Base-by-base conservation (phyloP, 2,797 vertebrate species). In the Kryptolebias ocellatus region DNA sequence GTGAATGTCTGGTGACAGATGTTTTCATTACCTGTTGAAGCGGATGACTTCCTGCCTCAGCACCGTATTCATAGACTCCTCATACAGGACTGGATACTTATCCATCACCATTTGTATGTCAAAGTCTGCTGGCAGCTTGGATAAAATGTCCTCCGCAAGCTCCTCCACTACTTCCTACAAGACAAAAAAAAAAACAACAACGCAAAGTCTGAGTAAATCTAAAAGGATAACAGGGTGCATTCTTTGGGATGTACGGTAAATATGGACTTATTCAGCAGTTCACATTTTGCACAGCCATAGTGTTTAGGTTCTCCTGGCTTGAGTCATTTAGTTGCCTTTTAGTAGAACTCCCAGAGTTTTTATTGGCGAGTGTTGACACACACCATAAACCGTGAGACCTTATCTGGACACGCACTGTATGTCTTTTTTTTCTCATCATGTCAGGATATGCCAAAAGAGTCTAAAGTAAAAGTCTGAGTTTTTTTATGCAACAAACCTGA, bases 61-160 rank as follows among this genome's bases (percentile, higher is more conserved):
- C 66, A 99, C 97, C 0, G 96, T 96, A 67, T 98, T 97, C 97
- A 99, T 98, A 14, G 96, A 98, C 73, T 98, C 96, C 45, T 95
- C 90, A 55, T 97, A 98, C 76, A 94, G 81, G 29, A 97, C 94
- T 1, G 96, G 96, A 73, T 97, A 98, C 77, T 86, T 79, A 7
- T 89, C 84, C 61, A 95, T 93, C 74, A 97, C 93, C 59, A 78
- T 76, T 73, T 95, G 84, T 39, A 95, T 60, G 73, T 97, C 87
- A 89, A 97, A 97, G 74, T 94, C 93, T 2, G 52, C 61, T 12
- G 96, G 96, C 9, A 98, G 90, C 85, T 95, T 98, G 50, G 94
- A 94, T 27, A 99, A 87, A 67, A 98, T 94, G 76, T 97, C 96
- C 58, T 93, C 93, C 3, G 94, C 95, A 80, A 98, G 83, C 17